Evolutionary conservation across 2,888 invertebrate species (phyloP).

Genomic region (Bellardia bayeri): DNA sequence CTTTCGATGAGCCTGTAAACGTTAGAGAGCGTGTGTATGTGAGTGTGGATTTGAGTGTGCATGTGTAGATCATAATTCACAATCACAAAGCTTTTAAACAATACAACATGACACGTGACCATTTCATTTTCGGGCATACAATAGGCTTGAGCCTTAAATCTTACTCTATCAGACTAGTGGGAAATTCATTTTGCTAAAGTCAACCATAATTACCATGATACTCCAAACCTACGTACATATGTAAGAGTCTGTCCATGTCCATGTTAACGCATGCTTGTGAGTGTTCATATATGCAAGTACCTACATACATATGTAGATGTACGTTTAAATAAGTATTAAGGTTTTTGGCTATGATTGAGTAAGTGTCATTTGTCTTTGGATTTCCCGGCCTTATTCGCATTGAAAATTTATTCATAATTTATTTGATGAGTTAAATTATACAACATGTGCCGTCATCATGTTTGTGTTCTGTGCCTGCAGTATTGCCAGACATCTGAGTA

Average conservation of each 20-base stretch:
- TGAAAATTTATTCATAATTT: slow-evolving; percentile 59
- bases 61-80: slow-evolving; percentile 59
- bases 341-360: slow-evolving; percentile 9
- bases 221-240: slow-evolving; percentile 26
- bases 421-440: slow-evolving; percentile 55
- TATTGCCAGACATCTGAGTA: neutral
- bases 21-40: neutral
- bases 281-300: neutral
- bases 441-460: slow-evolving; percentile 4
- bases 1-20: slow-evolving; percentile 1
- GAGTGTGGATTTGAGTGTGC: neutral
- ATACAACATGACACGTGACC: slow-evolving; percentile 65
- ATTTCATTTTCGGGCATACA: slow-evolving; percentile 54
- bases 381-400: slow-evolving; percentile 31
- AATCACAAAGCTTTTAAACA: slow-evolving; percentile 60
- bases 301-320: no score
- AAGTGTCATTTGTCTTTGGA: slow-evolving; percentile 13
- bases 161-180: slow-evolving; percentile 21
- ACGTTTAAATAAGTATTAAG: neutral
- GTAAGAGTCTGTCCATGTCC: neutral
- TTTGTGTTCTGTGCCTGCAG: neutral
- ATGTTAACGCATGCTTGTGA: neutral
- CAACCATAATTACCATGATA: slow-evolving; percentile 62
- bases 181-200: slow-evolving; percentile 61
- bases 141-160: slow-evolving; percentile 49